These are phyloP conservation scores for Drosophila malerkotliana DNA, from an alignment of 1,140 invertebrate genomes.

Conservation along the genomic window DNA sequence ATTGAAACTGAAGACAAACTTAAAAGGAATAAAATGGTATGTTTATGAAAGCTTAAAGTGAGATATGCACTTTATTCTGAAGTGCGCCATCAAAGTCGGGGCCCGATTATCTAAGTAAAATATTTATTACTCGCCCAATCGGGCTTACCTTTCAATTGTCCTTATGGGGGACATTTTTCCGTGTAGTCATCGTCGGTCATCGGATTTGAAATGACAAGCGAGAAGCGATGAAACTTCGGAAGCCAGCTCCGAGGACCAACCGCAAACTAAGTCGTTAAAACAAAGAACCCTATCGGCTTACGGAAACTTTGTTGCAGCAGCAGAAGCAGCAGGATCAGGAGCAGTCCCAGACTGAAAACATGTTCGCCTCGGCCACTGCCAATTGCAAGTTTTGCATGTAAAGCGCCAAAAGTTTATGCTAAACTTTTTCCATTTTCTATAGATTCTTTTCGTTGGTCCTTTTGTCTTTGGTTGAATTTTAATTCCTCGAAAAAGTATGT, in stretches of 20 bases:
- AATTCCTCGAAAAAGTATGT: slow-evolving; percentile 70
- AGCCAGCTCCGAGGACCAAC: slow-evolving; percentile 24
- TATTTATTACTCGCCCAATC: slow-evolving; percentile 9
- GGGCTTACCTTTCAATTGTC: slow-evolving; percentile 28
- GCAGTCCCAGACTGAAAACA: slow-evolving; percentile 37
- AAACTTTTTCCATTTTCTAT: slow-evolving; percentile 71
- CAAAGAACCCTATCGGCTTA: slow-evolving; percentile 76
- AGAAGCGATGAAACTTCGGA: slow-evolving; percentile 20
- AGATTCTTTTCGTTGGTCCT: slow-evolving; percentile 38
- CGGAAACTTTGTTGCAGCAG: slow-evolving; percentile 55
- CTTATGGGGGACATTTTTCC: slow-evolving; percentile 22
- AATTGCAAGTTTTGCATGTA: slow-evolving; percentile 78
- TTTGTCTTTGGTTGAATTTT: slow-evolving; percentile 60
- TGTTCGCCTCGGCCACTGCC: slow-evolving; percentile 60
- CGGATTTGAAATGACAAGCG: slow-evolving; percentile 41
- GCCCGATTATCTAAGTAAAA: background rate
- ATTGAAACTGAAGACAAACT: background rate
- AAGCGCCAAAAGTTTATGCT: slow-evolving; percentile 76
- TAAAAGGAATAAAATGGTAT: background rate
- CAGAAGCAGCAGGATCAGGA: slow-evolving; percentile 19
- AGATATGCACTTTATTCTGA: background rate
- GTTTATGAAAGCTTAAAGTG: background rate
- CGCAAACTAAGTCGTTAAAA: slow-evolving; percentile 79
- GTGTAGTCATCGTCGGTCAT: slow-evolving; percentile 10
- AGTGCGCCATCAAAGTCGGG: background rate